Percentiles rank a stretch among this genome's conserved stretches.
phyloP scores from a whole-genome alignment of 2,113 vertebrate genomes.

The Cebidichthys violaceus region DNA sequence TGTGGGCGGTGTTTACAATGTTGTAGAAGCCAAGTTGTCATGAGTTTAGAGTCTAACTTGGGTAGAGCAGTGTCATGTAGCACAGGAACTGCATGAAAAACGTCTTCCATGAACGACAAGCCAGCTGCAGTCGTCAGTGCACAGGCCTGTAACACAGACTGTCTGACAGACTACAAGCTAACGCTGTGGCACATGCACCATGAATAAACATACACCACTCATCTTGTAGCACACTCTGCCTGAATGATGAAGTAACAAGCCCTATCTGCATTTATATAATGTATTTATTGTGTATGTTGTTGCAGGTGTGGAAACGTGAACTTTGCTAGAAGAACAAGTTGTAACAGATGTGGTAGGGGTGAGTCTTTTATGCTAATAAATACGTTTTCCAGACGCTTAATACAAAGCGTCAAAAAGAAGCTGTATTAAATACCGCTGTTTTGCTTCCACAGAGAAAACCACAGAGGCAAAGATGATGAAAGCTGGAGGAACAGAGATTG shows the following conservation, averaged over 20 bases:
- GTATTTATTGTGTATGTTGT: not conserved
- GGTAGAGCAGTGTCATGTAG: constrained; percentile 35
- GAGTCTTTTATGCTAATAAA: constrained; percentile 44
- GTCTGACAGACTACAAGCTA: not conserved
- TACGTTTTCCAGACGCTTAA: not conserved
- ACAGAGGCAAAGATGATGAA: constrained; percentile 99
- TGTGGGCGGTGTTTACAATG: constrained; percentile 27
- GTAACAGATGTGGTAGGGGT: constrained; percentile 96
- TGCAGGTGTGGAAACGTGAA: constrained; percentile 96
- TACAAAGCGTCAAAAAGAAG: not conserved
- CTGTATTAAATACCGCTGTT: not conserved
- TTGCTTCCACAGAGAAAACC: constrained; percentile 89
- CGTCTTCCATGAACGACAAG: constrained; percentile 13
- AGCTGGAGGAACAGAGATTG: constrained; percentile 98
- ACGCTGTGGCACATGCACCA: constrained; percentile 13
- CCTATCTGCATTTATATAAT: not conserved
- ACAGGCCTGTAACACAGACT: not conserved
- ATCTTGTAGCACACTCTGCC: not conserved
- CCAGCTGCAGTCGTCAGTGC: constrained; percentile 21
- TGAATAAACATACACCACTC: not conserved
- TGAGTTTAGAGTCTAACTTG: not conserved
- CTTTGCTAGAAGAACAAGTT: constrained; percentile 97
- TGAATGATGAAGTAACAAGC: not conserved
- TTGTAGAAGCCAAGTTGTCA: constrained; percentile 15
- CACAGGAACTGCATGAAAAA: not conserved